A percentile compares a stretch with the other conserved stretches of the same genome.
These are phyloP conservation scores for Chrysolina haemoptera DNA, from an alignment of 2,888 invertebrate genomes.

Conservation along the genomic window DNA sequence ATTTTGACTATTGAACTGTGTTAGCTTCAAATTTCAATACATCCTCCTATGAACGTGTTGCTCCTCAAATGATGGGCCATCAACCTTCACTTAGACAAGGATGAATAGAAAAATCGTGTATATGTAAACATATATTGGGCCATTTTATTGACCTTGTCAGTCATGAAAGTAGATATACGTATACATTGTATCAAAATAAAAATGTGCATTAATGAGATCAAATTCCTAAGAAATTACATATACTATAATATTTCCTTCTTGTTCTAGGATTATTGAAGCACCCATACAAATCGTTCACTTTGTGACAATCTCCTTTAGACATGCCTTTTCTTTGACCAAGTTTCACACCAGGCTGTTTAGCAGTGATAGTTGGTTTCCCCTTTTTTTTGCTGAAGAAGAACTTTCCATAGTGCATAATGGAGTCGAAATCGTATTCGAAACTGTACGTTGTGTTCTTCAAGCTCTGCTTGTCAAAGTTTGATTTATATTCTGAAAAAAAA, in stretches of 20 bases:
- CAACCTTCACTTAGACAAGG: too few relatives aligned
- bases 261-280: constrained; percentile 71
- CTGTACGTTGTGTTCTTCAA: constrained; percentile 76
- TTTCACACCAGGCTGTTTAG: constrained; percentile 72
- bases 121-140: too few relatives aligned
- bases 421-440: constrained; percentile 84
- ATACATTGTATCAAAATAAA: background rate
- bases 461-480: constrained; percentile 79
- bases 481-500: constrained; percentile 71
- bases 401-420: constrained; percentile 85
- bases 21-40: too few relatives aligned
- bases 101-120: too few relatives aligned
- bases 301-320: constrained; percentile 79
- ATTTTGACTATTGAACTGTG: too few relatives aligned
- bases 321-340: constrained; percentile 78
- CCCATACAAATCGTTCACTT: constrained; percentile 78
- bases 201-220: constrained; percentile 52
- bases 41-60: too few relatives aligned
- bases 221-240: constrained; percentile 73
- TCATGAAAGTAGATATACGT: too few relatives aligned
- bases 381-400: constrained; percentile 77
- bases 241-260: constrained; percentile 72
- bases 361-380: constrained; percentile 76
- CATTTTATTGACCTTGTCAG: too few relatives aligned
- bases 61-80: too few relatives aligned